Conservation (phyloP, 2,113 vertebrate species). For the Strix aluco region DNA sequence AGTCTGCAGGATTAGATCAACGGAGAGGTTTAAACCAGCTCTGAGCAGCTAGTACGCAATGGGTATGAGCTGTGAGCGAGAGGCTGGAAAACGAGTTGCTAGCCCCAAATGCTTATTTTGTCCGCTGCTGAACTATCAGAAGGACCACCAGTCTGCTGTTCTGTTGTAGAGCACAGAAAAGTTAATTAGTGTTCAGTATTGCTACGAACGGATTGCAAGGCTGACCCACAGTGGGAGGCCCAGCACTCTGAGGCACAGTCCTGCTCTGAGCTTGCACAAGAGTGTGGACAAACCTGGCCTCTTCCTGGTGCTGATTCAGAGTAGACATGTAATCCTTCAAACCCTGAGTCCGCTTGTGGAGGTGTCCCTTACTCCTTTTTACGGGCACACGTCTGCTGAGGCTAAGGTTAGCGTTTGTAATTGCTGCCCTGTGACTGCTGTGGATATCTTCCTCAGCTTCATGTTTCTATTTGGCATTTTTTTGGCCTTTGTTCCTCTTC, state of each 20-base stretch:
- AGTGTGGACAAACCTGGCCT: background rate
- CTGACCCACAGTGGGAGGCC: background rate
- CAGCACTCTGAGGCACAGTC: background rate
- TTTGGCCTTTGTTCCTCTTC: background rate
- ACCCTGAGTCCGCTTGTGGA: background rate
- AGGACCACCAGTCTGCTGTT: background rate
- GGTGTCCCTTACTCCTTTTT: rapidly evolving
- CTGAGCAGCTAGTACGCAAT: background rate
- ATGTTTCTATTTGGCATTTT: background rate
- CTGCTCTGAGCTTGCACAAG: background rate
- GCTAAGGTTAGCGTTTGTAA: background rate
- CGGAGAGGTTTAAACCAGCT: background rate
- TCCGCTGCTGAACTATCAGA: background rate
- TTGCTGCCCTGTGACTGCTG: background rate
- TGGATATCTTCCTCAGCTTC: background rate
- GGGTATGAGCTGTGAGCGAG: background rate
- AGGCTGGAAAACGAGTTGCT: background rate
- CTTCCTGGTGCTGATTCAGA: background rate
- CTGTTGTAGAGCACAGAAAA: background rate
- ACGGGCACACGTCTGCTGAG: background rate
- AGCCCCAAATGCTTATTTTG: background rate
- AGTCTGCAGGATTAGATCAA: background rate
- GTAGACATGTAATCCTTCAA: background rate
- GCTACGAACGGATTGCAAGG: rapidly evolving
- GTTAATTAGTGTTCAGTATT: background rate